A percentile compares a stretch with the other conserved stretches of the same genome.
These are phyloP conservation scores for Drosophila yooni DNA, from an alignment of 2,888 invertebrate genomes.

Conservation along the genomic window DNA sequence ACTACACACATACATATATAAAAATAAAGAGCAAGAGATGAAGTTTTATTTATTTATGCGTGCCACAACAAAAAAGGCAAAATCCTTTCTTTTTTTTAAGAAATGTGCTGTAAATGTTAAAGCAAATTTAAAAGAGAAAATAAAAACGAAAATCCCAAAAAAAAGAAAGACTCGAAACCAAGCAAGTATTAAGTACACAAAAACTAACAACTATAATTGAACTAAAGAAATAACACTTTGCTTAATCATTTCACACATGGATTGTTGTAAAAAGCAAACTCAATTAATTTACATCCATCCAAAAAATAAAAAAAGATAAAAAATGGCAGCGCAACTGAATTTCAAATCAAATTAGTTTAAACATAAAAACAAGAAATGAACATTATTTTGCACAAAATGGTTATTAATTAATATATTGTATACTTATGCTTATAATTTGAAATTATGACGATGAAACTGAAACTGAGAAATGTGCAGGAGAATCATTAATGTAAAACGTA, in stretches of 20 bases:
- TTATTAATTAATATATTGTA: conserved; percentile 49
- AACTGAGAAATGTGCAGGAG: conserved; percentile 51
- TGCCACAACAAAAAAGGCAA: conserved; percentile 45
- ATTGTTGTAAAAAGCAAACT: conserved; percentile 67
- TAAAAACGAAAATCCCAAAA: conserved; percentile 74
- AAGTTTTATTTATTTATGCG: conserved; percentile 71
- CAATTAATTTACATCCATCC: conserved; percentile 77
- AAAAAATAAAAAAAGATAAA: conserved; percentile 50
- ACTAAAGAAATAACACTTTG: conserved; percentile 58
- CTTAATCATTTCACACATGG: conserved; percentile 68
- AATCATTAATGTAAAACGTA: conserved; percentile 69
- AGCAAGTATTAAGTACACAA: conserved; percentile 84
- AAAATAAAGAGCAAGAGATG: conserved; percentile 49
- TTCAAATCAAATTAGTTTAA: conserved; percentile 78
- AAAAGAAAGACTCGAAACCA: conserved; percentile 85
- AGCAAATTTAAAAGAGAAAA: conserved; percentile 58
- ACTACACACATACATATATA: conserved; percentile 52
- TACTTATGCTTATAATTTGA: conserved; percentile 70
- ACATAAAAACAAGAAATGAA: conserved; percentile 26
- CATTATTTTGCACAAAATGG: conserved; percentile 76
- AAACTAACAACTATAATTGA: conserved; percentile 55
- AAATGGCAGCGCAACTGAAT: conserved; percentile 79
- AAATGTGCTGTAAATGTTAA: conserved; percentile 67
- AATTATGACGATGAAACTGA: conserved; percentile 38
- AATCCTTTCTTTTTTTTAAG: conserved; percentile 46